A percentile compares a stretch with the other conserved stretches of the same genome.
phyloP scores from a whole-genome alignment of 2,797 vertebrate genomes.

The Sarcoramphus papa region DNA sequence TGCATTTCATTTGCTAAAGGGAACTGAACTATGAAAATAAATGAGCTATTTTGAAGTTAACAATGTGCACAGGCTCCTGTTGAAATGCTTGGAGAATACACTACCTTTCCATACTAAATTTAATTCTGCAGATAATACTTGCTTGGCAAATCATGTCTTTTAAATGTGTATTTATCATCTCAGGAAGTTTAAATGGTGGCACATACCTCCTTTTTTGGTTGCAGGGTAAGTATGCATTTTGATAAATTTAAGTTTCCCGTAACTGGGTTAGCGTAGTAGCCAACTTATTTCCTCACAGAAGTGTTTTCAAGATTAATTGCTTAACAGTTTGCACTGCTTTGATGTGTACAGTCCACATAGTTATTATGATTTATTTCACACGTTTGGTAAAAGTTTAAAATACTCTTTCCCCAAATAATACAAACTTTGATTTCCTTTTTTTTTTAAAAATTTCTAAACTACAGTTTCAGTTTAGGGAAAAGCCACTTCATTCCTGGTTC shows the following conservation, averaged over 20 bases:
- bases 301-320: not conserved
- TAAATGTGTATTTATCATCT: not conserved
- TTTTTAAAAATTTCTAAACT: not conserved
- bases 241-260: not conserved
- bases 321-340: not conserved
- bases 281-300: not conserved
- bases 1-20: not conserved
- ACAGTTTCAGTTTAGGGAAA: not conserved
- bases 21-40: not conserved
- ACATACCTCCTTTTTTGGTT: not conserved
- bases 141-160: not conserved
- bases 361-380: not conserved
- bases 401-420: not conserved
- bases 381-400: not conserved
- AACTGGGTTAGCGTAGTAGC: not conserved
- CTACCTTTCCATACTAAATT: not conserved
- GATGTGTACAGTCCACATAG: not conserved
- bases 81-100: not conserved
- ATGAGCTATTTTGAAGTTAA: not conserved
- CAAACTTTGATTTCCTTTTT: not conserved
- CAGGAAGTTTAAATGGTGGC: not conserved
- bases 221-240: not conserved
- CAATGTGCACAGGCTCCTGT: not conserved
- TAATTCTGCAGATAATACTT: not conserved
- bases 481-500: not conserved